Conservation (phyloP, 1,140 invertebrate species). For the Caerostris extrusa region DNA sequence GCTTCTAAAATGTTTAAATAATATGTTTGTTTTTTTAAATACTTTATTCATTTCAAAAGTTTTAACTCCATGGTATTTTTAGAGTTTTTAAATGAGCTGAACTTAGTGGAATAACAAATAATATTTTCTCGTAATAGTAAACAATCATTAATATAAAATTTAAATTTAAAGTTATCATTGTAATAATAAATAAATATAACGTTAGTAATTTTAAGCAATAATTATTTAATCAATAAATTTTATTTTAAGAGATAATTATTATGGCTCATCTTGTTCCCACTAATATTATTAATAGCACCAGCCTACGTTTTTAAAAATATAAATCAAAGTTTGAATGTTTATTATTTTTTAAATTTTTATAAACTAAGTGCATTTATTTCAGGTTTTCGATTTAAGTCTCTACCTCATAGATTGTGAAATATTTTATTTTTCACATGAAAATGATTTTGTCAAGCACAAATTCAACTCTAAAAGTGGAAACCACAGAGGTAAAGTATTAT, state of each 20-base stretch:
- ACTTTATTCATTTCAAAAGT: not conserved
- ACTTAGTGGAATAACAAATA: too few relatives aligned
- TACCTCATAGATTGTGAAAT: not conserved
- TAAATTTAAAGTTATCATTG: too few relatives aligned
- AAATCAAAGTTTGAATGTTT: not conserved
- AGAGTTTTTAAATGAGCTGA: too few relatives aligned
- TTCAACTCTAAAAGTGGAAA: not conserved
- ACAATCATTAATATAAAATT: too few relatives aligned
- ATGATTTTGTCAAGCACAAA: not conserved
- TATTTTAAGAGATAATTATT: too few relatives aligned
- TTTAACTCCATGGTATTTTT: not conserved
- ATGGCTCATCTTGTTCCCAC: not conserved
- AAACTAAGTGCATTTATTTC: not conserved
- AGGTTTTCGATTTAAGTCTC: not conserved
- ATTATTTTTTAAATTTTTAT: not conserved
- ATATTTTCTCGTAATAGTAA: too few relatives aligned
- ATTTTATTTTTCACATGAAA: not conserved
- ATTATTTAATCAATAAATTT: too few relatives aligned
- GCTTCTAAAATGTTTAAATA: not conserved
- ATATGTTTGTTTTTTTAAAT: not conserved
- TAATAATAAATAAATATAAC: too few relatives aligned
- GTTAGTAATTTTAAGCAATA: too few relatives aligned
- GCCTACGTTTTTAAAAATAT: not conserved
- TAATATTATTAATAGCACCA: not conserved
- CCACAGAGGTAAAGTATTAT: not conserved